These are phyloP conservation scores for Philaethria dido DNA, from an alignment of 2,888 invertebrate species.

Conservation along the genomic window DNA sequence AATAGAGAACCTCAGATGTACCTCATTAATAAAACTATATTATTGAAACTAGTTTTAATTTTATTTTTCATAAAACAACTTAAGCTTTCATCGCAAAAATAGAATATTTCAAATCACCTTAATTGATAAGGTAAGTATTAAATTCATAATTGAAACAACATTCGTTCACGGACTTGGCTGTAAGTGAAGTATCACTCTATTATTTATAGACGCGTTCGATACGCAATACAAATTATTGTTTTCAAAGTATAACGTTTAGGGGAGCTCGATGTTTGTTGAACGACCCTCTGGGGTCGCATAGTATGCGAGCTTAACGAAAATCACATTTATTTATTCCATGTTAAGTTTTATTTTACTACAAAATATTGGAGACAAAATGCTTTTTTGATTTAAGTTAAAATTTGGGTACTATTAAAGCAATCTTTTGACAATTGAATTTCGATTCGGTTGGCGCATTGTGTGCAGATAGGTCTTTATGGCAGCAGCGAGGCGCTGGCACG, in stretches of 20 bases:
- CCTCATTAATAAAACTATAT: too few species aligned
- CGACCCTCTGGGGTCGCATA: conserved; percentile 73
- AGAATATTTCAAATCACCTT: neutral
- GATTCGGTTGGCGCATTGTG: conserved; percentile 67
- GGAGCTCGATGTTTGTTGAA: conserved; percentile 79
- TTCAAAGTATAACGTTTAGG: conserved; percentile 84
- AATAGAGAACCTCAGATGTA: too few species aligned
- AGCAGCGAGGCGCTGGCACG: conserved; percentile 55
- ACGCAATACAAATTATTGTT: conserved; percentile 85
- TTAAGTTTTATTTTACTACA: conserved; percentile 62
- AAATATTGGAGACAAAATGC: conserved; percentile 57
- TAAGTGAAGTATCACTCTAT: conserved; percentile 80
- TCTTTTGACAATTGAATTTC: conserved; percentile 83
- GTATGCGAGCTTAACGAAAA: conserved; percentile 55
- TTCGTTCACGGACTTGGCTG: conserved; percentile 54
- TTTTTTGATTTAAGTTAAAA: conserved; percentile 62
- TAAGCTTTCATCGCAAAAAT: neutral
- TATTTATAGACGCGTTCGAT: conserved; percentile 83
- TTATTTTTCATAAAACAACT: too few species aligned
- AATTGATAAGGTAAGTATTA: conserved; percentile 7
- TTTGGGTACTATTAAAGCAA: conserved; percentile 75
- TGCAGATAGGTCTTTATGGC: conserved; percentile 73
- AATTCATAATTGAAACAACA: conserved; percentile 53
- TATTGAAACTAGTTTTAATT: too few species aligned
- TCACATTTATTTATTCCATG: conserved; percentile 58